Evolutionary conservation across 2,797 vertebrate genomes (phyloP), one percentile per base, ranked within the genome.

Genomic region (Enteromius unitaeniatus): DNA sequence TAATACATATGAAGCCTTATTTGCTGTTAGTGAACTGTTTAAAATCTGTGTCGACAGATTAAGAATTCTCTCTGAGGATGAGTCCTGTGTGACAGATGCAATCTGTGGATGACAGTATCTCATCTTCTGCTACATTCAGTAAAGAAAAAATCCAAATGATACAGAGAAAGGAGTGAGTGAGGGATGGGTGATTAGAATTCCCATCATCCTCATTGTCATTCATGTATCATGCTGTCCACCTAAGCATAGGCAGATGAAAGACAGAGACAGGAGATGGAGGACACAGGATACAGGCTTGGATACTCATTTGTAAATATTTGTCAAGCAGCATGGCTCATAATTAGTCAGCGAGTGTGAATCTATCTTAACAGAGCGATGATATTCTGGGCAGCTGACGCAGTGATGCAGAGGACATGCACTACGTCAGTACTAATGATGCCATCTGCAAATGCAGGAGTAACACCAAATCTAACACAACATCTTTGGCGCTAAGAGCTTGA

Each of bases 401-500:
- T 11, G 67, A 58, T 78, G 78, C 76, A 70, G 73, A 73, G 69
- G 77, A 86, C 87, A 84, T 64, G 73, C 60, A 76, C 70, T 7
- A 42, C 64, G 45, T 72, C 79, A 86, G 67, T 78, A 74, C 58
- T 83, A 85, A 58, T 81, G 86, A 58, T 87, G 83, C 88, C 88
- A 89, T 89, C 88, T 89, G 88, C 79, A 87, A 70, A 83, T 70
- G 72, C 85, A 82, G 84, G 88, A 89, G 86, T 83, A 84, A 85
- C 82, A 86, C 79, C 19, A 77, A 65, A 84, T 73, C 60, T 84
- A 72, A 83, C 72, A 79, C 69, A 82, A 77, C 45, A 68, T 73
- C 31, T 84, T 64, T 80, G 55, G 82, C 58, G 70, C 86, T 81
- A 58, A 85, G 64, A 84, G 70, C 79, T 79, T 47, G 68, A 72